A percentile compares a stretch with the other conserved stretches of the same genome.
Evolutionary conservation across 1,140 invertebrate genomes (phyloP).

Genomic region (Trinorchestia longiramus): DNA sequence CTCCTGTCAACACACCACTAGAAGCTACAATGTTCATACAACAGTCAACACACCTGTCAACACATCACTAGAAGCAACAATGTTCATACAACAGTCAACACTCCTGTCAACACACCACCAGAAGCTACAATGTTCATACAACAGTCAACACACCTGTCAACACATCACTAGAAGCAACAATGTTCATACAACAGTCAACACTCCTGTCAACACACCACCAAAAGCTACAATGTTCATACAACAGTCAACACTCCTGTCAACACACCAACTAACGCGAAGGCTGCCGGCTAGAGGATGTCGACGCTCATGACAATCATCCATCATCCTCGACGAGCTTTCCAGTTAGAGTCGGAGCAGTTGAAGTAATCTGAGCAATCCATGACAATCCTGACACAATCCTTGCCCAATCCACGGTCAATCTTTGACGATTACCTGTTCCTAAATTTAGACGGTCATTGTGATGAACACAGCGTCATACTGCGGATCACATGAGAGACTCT

Average conservation of each 20-base stretch:
- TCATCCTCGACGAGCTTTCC: not conserved
- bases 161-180: too few species aligned
- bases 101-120: too few species aligned
- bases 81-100: not conserved
- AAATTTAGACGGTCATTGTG: conserved; percentile 38
- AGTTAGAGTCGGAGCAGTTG: not conserved
- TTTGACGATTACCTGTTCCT: not conserved
- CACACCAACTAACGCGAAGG: not conserved
- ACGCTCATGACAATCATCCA: not conserved
- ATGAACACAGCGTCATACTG: not conserved
- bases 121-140: too few species aligned
- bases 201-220: not conserved
- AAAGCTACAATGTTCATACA: not conserved
- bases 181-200: not conserved
- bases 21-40: too few species aligned
- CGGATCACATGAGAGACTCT: not conserved
- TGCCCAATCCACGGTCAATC: conserved; percentile 41
- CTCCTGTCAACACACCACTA: not conserved
- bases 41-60: too few species aligned
- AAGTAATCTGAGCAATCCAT: conserved; percentile 32
- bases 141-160: too few species aligned
- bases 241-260: not conserved
- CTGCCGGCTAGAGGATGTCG: not conserved
- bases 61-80: too few species aligned
- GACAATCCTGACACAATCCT: conserved; percentile 32